A percentile compares a stretch with the other conserved stretches of the same genome.
These are phyloP conservation scores for Lagodon rhomboides DNA, from an alignment of 2,797 vertebrate genomes.

Conservation along the genomic window DNA sequence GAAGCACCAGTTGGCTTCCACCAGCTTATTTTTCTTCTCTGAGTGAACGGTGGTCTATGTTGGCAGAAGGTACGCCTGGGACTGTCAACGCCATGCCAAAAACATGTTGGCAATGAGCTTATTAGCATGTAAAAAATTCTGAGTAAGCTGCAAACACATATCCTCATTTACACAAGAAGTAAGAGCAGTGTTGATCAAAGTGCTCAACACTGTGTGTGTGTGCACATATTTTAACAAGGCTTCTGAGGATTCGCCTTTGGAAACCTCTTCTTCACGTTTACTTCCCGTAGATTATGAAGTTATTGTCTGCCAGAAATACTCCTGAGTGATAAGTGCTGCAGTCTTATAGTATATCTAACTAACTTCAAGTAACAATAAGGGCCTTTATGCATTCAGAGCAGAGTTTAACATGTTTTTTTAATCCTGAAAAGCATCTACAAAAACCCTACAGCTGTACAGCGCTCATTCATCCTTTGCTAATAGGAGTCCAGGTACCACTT, in stretches of 20 bases:
- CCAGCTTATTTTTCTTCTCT: background rate
- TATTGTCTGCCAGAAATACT: too few species aligned
- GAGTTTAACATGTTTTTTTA: background rate
- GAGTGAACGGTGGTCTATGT: background rate
- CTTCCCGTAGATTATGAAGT: background rate
- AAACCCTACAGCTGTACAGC: too few species aligned
- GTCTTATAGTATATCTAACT: background rate
- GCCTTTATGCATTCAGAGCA: background rate
- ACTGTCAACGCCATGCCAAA: background rate
- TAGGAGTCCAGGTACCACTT: too few species aligned
- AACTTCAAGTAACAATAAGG: background rate
- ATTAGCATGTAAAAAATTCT: constrained; percentile 16
- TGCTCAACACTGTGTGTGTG: too few species aligned
- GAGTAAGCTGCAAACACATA: background rate
- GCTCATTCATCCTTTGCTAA: too few species aligned
- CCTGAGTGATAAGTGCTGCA: too few species aligned
- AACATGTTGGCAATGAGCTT: constrained; percentile 5
- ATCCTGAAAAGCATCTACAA: background rate
- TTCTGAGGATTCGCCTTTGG: background rate
- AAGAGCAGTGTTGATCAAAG: too few species aligned
- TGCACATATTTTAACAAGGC: background rate
- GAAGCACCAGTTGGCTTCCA: constrained; percentile 41
- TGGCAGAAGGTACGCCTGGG: background rate
- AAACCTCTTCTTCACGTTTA: background rate
- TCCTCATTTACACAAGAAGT: background rate